Base-by-base conservation (phyloP, 2,888 invertebrate species). In the Amorpha juglandis region DNA sequence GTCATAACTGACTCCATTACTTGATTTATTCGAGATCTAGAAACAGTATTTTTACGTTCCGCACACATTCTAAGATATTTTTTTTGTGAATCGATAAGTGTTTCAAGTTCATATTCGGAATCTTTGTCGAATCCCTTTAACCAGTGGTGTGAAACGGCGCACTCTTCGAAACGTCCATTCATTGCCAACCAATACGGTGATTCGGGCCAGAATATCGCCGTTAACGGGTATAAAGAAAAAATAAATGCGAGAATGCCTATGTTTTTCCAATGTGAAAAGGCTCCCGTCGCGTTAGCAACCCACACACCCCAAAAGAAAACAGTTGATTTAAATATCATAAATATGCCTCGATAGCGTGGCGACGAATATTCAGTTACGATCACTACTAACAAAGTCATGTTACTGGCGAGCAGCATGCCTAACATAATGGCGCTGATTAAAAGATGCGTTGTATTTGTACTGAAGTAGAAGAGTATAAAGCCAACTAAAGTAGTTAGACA, bases 171-270 rank as follows among this genome's bases (percentile, higher is more conserved):
- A 45, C 79, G 77, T n/a, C 83, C 82, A 63, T 80, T 82, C 70
- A 83, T 79, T 11, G 85, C 86, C 11, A 87, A 72, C 86, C 87
- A 87, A 51, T 80, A 79, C 0, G 85, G 87, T 1, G 85, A 84
- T 66, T 84, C 84, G 0, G 84, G 84, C 83, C 82, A 78, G 35
- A 73, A 73, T 16, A 78, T 63, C 21, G 80, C 74, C 14, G 80
- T 78, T 14, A 82, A 62, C 14, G 81, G 75, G 58, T 73, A 81
- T 14, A 66, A 52, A 53, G 76, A 77, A 47, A 74, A 78, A 0
- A 66, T 47, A 14, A 81, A 77, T 27, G 80, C 78, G 0, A 82
- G 75, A 7, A 83, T 68, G 0, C 78, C 81, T 42, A 86, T 85
- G 45, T 80, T 76, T 50, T 75, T 84, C 84, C 84, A 86, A 65